A percentile compares a stretch with the other conserved stretches of the same genome.
phyloP scores from a whole-genome alignment of 2,888 invertebrate genomes.

The Xanthostigma xanthostigma region DNA sequence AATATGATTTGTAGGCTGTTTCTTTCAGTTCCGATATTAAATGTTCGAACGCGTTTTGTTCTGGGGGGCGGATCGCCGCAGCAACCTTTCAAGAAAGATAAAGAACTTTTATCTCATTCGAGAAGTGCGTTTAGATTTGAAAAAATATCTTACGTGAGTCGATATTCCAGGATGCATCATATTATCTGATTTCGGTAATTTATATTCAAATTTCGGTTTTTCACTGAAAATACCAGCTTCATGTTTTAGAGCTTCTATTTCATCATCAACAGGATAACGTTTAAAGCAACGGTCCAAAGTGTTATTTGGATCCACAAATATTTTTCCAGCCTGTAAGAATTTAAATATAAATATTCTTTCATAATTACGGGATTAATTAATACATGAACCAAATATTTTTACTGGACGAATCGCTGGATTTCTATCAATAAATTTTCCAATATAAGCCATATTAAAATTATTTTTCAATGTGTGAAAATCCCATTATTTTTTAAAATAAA shows the following conservation, averaged over 20 bases:
- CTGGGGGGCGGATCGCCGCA: constrained; percentile 18
- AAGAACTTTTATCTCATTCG: neutral
- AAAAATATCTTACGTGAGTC: neutral
- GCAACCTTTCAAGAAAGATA: constrained; percentile 2
- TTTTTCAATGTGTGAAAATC: neutral
- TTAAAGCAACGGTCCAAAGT: constrained; percentile 17
- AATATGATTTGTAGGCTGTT: constrained; percentile 31
- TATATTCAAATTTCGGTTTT: constrained; percentile 11
- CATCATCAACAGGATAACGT: constrained; percentile 19
- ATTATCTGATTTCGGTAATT: constrained; percentile 4
- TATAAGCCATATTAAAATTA: constrained; percentile 8
- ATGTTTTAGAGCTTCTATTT: constrained; percentile 21
- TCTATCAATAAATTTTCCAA: constrained; percentile 21
- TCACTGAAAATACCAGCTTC: constrained; percentile 15
- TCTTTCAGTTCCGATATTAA: constrained; percentile 31
- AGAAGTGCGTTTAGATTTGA: neutral
- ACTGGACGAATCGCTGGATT: constrained; percentile 14
- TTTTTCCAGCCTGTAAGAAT: constrained; percentile 21
- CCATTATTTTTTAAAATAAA: too few species aligned
- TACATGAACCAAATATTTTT: constrained; percentile 2
- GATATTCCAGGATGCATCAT: neutral
- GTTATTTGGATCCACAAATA: constrained; percentile 14
- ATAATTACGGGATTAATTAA: neutral
- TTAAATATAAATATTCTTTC: neutral
- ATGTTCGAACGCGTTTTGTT: constrained; percentile 29